phyloP scores from a whole-genome alignment of 2,113 vertebrate genomes.

The Thymallus thymallus region DNA sequence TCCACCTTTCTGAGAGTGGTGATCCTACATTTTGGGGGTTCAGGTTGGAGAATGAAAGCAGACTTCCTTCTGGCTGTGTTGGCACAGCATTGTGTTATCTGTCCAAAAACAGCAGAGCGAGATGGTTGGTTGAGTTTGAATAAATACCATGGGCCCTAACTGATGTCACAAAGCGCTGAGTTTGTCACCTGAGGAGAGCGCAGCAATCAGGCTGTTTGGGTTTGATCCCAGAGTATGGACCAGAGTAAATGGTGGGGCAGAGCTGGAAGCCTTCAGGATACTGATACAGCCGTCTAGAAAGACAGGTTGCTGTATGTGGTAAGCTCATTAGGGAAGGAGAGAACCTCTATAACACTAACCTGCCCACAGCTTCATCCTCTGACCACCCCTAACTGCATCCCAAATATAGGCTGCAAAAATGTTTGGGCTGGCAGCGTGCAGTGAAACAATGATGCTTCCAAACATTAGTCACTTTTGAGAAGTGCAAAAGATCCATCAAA shows the following conservation, averaged over 20 bases:
- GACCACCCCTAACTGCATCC: constrained; percentile 24
- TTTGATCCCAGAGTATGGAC: constrained; percentile 21
- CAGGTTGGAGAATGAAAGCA: constrained; percentile 52
- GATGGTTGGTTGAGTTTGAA: constrained; percentile 67
- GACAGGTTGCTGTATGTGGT: constrained; percentile 43
- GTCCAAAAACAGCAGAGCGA: constrained; percentile 68
- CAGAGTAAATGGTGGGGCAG: background rate
- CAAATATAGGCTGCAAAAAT: constrained; percentile 64
- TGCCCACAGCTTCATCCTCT: constrained; percentile 30
- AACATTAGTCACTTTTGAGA: constrained; percentile 68
- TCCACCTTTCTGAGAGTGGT: constrained; percentile 32
- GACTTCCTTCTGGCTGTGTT: constrained; percentile 56
- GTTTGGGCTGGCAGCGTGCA: constrained; percentile 62
- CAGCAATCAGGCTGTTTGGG: constrained; percentile 58
- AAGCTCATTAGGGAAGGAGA: constrained; percentile 44
- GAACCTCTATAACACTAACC: constrained; percentile 38
- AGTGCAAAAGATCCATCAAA: constrained; percentile 39
- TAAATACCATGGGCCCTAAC: constrained; percentile 61
- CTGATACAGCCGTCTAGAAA: constrained; percentile 47
- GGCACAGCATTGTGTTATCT: constrained; percentile 53
- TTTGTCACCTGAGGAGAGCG: constrained; percentile 64
- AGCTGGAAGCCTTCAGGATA: constrained; percentile 35
- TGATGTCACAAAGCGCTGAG: constrained; percentile 47
- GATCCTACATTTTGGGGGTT: constrained; percentile 1
- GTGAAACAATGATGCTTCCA: constrained; percentile 34